Evolutionary conservation across 2,888 invertebrate genomes (phyloP).

Genomic region (Tenodera sinensis): DNA sequence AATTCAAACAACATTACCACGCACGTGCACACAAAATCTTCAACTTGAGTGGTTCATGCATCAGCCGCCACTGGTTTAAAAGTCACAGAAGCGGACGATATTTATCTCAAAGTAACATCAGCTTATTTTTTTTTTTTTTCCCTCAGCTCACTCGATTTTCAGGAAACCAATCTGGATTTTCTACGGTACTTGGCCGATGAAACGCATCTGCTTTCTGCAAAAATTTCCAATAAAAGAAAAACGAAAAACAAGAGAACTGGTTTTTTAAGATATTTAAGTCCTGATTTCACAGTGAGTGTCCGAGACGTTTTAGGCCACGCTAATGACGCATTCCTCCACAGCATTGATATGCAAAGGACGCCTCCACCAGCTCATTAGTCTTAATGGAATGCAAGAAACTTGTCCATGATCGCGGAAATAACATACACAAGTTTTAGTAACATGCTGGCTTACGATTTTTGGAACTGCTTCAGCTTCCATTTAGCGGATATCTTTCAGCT

Average conservation of each 20-base stretch:
- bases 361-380: background rate
- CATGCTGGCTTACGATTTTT: background rate
- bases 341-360: background rate
- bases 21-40: no score
- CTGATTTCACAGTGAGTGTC: background rate
- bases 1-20: no score
- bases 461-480: background rate
- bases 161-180: background rate
- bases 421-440: background rate
- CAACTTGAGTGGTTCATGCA: background rate
- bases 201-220: background rate
- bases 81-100: no score
- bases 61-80: background rate
- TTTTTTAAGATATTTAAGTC: background rate
- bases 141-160: background rate
- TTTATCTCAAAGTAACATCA: background rate
- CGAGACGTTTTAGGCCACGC: background rate
- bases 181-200: background rate
- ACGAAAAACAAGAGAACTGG: background rate
- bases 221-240: background rate
- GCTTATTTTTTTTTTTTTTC: background rate
- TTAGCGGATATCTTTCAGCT: background rate
- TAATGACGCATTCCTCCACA: background rate
- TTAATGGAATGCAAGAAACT: background rate
- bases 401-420: background rate